Evolutionary conservation across 2,113 vertebrate species (phyloP), one percentile per base, ranked within the genome.

Genomic region (Pogonocichla stellata): DNA sequence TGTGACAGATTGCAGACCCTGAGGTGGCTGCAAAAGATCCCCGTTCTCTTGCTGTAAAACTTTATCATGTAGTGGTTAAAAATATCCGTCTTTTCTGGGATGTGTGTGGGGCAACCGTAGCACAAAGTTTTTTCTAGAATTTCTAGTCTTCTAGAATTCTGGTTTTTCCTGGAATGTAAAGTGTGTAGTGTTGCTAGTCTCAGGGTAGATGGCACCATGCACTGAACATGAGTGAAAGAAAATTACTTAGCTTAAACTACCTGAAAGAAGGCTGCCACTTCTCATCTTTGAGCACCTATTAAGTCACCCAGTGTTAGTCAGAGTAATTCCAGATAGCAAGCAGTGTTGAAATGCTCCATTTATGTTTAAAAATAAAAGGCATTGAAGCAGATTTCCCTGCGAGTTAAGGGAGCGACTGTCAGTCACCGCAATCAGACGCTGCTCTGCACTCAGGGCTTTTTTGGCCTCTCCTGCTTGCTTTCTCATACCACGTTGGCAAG

Each of bases 401-500:
- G 50, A 75, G 93, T 93, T 88, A 56, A 48, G 85, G 61, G 62
- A 86, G 58, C 86, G 86, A 72, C 65, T 75, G 64, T 51, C 74
- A 45, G 85, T n/a, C 60, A 58, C 56, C 6, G 3, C 87, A 88
- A 43, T 92, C 83, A 91, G 58, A 50, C 71, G 3, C 58, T 69
- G 43, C 87, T 92, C 47, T 3, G 3, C 2, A 12, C 56, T 73
- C 53, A 38, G 13, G 34, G 58, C 72, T 58, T 60, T 82, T 94
- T 91, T 84, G 40, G 61, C 88, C 77, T 94, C 66, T 54, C 73
- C 26, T 50, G 19, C 86, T 50, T 64, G 77, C 71, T 94, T 94
- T 94, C 95, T 89, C 92, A 80, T 88, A 92, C 78, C 93, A 80
- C 51, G 25, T 14, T 77, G 67, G 91, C 96, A 95, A 86, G 97